Evolutionary conservation across 2,113 vertebrate genomes (phyloP), one percentile per base, ranked within the genome.

Genomic region (Campylomormyrus tamandua): DNA sequence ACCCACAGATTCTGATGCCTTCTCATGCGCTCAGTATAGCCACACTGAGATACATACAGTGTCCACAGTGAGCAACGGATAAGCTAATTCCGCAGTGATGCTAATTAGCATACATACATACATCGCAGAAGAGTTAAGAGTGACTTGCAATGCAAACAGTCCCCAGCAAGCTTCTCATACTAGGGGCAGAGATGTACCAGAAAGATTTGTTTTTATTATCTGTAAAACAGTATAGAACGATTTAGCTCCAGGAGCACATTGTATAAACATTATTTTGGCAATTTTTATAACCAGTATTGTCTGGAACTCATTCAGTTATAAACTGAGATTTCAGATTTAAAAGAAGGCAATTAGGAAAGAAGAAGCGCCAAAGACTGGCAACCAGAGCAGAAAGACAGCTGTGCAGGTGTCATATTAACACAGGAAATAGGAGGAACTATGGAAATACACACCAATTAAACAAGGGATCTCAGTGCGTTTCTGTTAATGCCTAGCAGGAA

Each of bases 191-290:
- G 87, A 49, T 49, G n/a, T 58, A 39, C 17, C 24, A 62, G 74
- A 39, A 39, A 39, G 6, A 35, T 90, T 53, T 80, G 24, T 39
- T 87, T 90, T 66, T 88, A 88, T 90, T 66, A 85, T 88, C 77
- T 88, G 50, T 88, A 74, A 84, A 62, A 58, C 49, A 19, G 31
- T 62, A 70, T 31, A 53, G 52, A 87, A 46, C 49, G 52, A 49
- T 56, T 13, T 84, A 35, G 21, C 53, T 66, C 24, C 24, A 35
- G 70, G 7, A 70, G 77, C 50, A 50, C 45, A 85, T 80, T 85
- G 80, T 39, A 89, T 62, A 87, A 86, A 89, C 66, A 48, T 89
- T 39, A 90, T 88, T 85, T 84, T 86, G 80, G 66, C 90, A 89
- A 84, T 39, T 42, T 56, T 90, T 88, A 88, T 88, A 39, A 87